Conservation (phyloP, 2,113 vertebrate genomes). For the Raphicerus campestris region DNA sequence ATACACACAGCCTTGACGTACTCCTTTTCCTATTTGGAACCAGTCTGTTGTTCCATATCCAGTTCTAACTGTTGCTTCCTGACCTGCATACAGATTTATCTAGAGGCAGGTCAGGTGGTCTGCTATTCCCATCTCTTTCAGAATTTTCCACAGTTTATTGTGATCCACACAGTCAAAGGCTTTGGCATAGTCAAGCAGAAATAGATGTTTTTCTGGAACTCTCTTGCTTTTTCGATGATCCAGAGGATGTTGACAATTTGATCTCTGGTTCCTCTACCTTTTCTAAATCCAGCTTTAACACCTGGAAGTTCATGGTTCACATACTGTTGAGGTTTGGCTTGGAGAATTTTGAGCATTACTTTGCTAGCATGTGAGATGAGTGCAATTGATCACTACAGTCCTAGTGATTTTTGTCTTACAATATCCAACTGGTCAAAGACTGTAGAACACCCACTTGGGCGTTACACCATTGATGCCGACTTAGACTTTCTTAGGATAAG, state of each 20-base stretch:
- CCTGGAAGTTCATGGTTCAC: neutral
- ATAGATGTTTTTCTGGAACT: neutral
- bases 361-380: neutral
- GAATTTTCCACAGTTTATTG: neutral
- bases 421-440: neutral
- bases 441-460: neutral
- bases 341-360: neutral
- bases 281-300: neutral
- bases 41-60: neutral
- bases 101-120: neutral
- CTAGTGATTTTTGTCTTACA: neutral
- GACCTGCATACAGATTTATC: neutral
- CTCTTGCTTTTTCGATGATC: neutral
- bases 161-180: neutral
- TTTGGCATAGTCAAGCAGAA: neutral
- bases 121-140: neutral
- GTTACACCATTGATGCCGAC: neutral
- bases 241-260: neutral
- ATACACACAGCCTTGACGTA: fast-evolving
- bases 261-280: neutral
- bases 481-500: neutral
- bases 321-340: neutral
- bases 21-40: neutral
- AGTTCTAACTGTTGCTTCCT: neutral
- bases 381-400: neutral